Conservation (phyloP, 2,113 vertebrate genomes). For the Istiophorus platypterus region DNA sequence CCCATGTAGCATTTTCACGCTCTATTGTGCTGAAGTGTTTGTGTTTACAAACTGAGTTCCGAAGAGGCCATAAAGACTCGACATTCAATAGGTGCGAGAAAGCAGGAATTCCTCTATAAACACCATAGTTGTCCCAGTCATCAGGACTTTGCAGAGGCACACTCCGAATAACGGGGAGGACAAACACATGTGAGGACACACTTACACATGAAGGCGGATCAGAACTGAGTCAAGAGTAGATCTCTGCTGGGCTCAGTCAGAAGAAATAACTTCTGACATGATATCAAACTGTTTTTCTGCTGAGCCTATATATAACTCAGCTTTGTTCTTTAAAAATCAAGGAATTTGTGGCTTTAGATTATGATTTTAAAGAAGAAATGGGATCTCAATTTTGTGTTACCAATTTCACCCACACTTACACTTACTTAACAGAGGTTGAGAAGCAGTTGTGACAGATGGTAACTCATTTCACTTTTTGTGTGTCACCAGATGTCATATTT, state of each 20-base stretch:
- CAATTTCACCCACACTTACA: neutral
- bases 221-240: neutral
- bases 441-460: too few relatives aligned
- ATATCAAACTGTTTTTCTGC: neutral
- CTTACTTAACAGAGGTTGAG: too few relatives aligned
- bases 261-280: neutral
- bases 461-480: too few relatives aligned
- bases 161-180: conserved; percentile 62
- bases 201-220: conserved; percentile 2
- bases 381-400: neutral
- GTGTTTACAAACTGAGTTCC: conserved; percentile 76
- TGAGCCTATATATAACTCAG: neutral
- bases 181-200: conserved; percentile 56
- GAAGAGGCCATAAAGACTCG: conserved; percentile 68
- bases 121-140: conserved; percentile 55
- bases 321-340: neutral
- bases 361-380: neutral
- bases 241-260: neutral
- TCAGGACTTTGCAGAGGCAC: conserved; percentile 55
- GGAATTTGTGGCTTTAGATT: neutral
- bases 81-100: conserved; percentile 63
- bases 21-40: conserved; percentile 69
- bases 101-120: conserved; percentile 79
- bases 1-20: conserved; percentile 29
- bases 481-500: too few relatives aligned